phyloP scores from a whole-genome alignment of 2,797 vertebrate species.

The Phoxinus dragarum region DNA sequence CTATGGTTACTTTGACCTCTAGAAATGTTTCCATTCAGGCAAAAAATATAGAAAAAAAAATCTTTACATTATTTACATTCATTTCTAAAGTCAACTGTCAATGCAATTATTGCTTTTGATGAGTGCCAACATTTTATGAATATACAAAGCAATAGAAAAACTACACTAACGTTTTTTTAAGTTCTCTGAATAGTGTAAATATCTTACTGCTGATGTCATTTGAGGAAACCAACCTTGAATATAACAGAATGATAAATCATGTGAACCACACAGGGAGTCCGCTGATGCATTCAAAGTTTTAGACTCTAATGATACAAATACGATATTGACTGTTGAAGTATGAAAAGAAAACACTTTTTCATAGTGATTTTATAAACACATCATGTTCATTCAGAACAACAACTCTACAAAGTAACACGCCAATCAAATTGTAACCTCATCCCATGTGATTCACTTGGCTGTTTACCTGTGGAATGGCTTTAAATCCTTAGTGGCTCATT shows the following conservation, averaged over 20 bases:
- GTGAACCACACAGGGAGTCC: neutral
- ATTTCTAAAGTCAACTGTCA: neutral
- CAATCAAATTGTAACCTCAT: conserved; percentile 24
- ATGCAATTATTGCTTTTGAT: neutral
- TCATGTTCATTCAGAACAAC: neutral
- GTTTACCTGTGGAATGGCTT: conserved; percentile 39
- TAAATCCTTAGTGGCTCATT: conserved; percentile 51
- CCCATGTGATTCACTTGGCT: conserved; percentile 31
- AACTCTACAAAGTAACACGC: neutral
- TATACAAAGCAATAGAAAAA: neutral
- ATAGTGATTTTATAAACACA: neutral
- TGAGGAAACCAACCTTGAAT: neutral
- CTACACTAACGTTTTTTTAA: no score
- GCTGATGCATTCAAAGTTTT: neutral
- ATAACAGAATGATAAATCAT: neutral
- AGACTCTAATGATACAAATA: neutral
- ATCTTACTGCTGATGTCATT: neutral
- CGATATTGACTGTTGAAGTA: neutral
- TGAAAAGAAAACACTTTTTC: neutral
- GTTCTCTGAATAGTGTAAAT: neutral
- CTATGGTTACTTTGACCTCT: no score
- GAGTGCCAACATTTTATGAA: neutral
- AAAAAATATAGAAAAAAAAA: no score
- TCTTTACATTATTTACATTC: neutral
- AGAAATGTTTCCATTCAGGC: no score